Evolutionary conservation across 2,113 vertebrate species (phyloP).

Genomic region (Equus quagga): DNA sequence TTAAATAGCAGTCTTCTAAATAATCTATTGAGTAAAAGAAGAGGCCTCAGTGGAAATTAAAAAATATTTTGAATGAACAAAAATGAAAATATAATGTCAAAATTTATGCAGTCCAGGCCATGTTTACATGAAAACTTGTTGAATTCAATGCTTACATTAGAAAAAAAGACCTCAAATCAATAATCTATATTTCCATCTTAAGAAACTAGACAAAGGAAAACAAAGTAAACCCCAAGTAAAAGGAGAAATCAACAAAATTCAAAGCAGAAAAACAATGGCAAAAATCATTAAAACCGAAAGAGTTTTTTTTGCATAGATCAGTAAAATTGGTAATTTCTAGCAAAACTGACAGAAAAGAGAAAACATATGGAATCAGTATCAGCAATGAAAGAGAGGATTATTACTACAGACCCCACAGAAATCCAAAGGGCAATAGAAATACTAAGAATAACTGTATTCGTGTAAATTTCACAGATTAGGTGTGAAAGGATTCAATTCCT

Average conservation of each 20-base stretch:
- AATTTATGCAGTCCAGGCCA: background rate
- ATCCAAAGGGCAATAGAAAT: background rate
- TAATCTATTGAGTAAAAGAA: constrained; percentile 36
- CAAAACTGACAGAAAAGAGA: background rate
- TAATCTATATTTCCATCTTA: constrained; percentile 3
- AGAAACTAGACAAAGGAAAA: background rate
- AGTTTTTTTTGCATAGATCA: background rate
- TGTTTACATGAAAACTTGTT: background rate
- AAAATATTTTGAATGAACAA: constrained; percentile 38
- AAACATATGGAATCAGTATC: background rate
- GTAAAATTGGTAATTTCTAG: background rate
- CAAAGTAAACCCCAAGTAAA: background rate
- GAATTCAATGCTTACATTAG: background rate
- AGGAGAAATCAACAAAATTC: constrained; percentile 1
- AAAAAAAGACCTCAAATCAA: background rate
- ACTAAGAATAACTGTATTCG: background rate
- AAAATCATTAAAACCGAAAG: background rate
- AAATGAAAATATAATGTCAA: background rate
- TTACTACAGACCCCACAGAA: background rate
- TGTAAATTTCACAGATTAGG: background rate
- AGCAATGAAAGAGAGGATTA: background rate
- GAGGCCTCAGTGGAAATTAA: background rate
- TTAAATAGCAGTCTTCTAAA: constrained; percentile 4
- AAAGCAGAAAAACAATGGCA: background rate
- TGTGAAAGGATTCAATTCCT: background rate